Percentiles rank a stretch among this genome's conserved stretches.
phyloP scores from a whole-genome alignment of 2,888 invertebrate genomes.

The Drosophila picticornis region DNA sequence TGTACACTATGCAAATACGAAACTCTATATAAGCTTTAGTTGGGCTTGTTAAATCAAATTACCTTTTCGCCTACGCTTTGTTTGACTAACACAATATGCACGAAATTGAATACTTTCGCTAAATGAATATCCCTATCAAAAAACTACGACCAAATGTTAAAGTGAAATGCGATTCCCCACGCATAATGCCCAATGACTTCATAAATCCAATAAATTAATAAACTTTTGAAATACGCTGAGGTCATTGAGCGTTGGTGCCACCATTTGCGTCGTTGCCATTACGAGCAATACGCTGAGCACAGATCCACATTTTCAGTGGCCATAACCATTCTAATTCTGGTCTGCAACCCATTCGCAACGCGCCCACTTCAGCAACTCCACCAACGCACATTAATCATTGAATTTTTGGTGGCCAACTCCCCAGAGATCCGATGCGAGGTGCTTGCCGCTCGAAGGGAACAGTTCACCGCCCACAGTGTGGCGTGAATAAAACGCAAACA shows the following conservation, averaged over 20 bases:
- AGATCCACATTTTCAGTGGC: slow-evolving; percentile 27
- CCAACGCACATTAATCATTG: slow-evolving; percentile 77
- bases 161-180: slow-evolving; percentile 60
- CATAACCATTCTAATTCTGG: slow-evolving; percentile 11
- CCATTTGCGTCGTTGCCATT: slow-evolving; percentile 45
- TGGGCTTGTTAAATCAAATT: slow-evolving; percentile 72
- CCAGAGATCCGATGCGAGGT: slow-evolving; percentile 58
- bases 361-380: slow-evolving; percentile 71
- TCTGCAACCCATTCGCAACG: slow-evolving; percentile 70
- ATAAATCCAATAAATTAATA: slow-evolving; percentile 82
- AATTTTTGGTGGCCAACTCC: slow-evolving; percentile 80
- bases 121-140: slow-evolving; percentile 54
- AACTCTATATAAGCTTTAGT: slow-evolving; percentile 32
- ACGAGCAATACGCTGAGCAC: slow-evolving; percentile 21
- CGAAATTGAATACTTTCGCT: slow-evolving; percentile 75
- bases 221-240: slow-evolving; percentile 81
- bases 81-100: slow-evolving; percentile 40
- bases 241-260: slow-evolving; percentile 65
- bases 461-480: slow-evolving; percentile 19
- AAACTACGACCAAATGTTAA: slow-evolving; percentile 28
- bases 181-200: slow-evolving; percentile 79
- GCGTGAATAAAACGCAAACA: slow-evolving; percentile 78
- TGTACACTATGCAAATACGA: slow-evolving; percentile 46
- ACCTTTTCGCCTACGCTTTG: slow-evolving; percentile 50
- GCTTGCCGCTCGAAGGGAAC: slow-evolving; percentile 21